phyloP scores from a whole-genome alignment of 2,113 vertebrate genomes.

The Anthoscopus minutus region DNA sequence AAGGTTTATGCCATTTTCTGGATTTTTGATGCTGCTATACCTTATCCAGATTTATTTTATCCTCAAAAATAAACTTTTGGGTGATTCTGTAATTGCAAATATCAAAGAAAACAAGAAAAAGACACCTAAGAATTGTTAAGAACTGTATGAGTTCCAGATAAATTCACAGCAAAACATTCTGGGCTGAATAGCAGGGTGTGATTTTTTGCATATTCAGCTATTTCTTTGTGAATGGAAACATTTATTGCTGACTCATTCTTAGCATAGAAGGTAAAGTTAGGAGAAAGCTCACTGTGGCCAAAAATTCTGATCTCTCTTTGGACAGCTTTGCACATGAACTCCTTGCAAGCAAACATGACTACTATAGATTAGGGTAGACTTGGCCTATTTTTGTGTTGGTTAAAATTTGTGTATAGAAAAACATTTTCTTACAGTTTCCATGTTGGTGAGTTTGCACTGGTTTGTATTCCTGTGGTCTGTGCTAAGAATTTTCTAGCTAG shows the following conservation, averaged over 20 bases:
- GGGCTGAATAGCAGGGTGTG: background rate
- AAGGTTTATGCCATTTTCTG: background rate
- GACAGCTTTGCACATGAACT: background rate
- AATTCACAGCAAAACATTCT: background rate
- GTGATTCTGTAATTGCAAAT: background rate
- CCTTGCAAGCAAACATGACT: background rate
- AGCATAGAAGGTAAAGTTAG: background rate
- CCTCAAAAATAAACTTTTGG: background rate
- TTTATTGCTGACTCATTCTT: background rate
- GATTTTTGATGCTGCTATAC: background rate
- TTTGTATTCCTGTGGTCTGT: background rate
- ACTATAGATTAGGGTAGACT: background rate
- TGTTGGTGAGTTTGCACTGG: background rate
- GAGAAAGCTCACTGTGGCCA: background rate
- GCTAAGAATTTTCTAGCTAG: background rate
- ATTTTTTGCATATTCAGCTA: background rate
- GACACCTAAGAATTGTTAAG: background rate
- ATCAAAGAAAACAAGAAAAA: background rate
- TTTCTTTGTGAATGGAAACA: background rate
- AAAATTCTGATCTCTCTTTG: background rate
- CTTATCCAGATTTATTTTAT: background rate
- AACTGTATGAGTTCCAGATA: background rate
- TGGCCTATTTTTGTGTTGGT: background rate
- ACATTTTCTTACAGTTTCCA: background rate
- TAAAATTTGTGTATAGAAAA: background rate